Conservation (phyloP, 2,888 invertebrate species). For the Hypsopygia costalis region DNA sequence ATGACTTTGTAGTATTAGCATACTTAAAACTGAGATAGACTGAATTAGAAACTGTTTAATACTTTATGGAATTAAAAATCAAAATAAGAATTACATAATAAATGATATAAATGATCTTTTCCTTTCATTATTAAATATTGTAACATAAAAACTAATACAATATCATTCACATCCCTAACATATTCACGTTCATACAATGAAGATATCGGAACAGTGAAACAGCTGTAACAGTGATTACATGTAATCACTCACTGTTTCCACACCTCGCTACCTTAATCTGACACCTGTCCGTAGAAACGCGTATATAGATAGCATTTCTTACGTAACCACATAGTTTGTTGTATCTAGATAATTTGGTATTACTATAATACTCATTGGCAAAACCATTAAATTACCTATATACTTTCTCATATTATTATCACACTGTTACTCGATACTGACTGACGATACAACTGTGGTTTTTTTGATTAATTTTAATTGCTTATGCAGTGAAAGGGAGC, state of each 20-base stretch:
- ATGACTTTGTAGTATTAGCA: too few species aligned
- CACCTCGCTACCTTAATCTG: constrained; percentile 30
- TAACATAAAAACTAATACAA: too few species aligned
- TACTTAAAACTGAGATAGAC: too few species aligned
- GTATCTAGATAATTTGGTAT: not conserved
- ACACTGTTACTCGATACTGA: not conserved
- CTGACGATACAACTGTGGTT: constrained; percentile 9
- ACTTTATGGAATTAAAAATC: too few species aligned
- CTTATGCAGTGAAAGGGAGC: constrained; percentile 44
- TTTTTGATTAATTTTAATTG: constrained; percentile 49
- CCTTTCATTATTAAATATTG: too few species aligned
- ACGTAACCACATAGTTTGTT: not conserved
- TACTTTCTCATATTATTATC: too few species aligned
- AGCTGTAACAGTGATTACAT: constrained; percentile 37
- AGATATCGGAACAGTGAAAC: constrained; percentile 15
- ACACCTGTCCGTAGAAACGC: constrained; percentile 18
- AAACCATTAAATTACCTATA: too few species aligned
- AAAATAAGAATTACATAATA: too few species aligned
- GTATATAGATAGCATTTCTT: not conserved
- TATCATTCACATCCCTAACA: constrained; percentile 2
- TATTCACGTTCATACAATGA: constrained; percentile 3
- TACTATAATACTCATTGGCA: too few species aligned
- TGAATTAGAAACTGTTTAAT: too few species aligned
- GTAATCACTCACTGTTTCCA: constrained; percentile 50
- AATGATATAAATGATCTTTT: too few species aligned